These are phyloP conservation scores for Heliconius charithonia DNA, from an alignment of 2,888 invertebrate genomes.

Conservation along the genomic window DNA sequence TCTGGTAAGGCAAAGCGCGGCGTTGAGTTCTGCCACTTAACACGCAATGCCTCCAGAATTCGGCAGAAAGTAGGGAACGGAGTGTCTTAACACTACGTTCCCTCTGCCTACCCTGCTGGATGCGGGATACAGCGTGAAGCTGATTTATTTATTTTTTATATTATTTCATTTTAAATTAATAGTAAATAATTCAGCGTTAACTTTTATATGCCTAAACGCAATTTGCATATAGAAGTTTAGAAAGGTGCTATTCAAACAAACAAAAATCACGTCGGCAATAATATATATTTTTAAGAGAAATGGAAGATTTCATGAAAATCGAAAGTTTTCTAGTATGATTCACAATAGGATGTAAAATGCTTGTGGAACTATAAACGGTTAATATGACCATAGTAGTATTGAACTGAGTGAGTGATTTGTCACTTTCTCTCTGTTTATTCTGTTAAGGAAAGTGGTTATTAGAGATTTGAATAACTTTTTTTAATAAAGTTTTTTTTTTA, in stretches of 20 bases:
- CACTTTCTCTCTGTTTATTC: neutral
- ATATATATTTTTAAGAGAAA: slow-evolving; percentile 40
- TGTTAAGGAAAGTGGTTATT: neutral
- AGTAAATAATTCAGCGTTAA: slow-evolving; percentile 28
- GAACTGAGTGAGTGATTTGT: neutral
- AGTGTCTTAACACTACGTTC: no score
- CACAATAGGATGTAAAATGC: slow-evolving; percentile 29
- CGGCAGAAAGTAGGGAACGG: no score
- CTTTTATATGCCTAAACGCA: slow-evolving; percentile 35
- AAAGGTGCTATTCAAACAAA: slow-evolving; percentile 40
- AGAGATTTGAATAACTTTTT: neutral
- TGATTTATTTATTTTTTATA: no score
- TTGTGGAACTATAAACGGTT: neutral
- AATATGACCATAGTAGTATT: neutral
- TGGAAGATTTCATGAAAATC: slow-evolving; percentile 27
- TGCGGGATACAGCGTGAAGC: no score
- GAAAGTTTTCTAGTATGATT: slow-evolving; percentile 37
- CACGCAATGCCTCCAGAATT: no score
- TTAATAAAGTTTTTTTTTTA: neutral
- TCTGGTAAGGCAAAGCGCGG: no score
- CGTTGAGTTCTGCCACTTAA: no score
- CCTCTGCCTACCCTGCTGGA: no score
- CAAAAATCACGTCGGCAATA: slow-evolving; percentile 42
- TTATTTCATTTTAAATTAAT: neutral
- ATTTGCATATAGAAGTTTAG: slow-evolving; percentile 44